These are phyloP conservation scores for Tinamus guttatus DNA, from an alignment of 2,113 vertebrate species.

Conservation along the genomic window DNA sequence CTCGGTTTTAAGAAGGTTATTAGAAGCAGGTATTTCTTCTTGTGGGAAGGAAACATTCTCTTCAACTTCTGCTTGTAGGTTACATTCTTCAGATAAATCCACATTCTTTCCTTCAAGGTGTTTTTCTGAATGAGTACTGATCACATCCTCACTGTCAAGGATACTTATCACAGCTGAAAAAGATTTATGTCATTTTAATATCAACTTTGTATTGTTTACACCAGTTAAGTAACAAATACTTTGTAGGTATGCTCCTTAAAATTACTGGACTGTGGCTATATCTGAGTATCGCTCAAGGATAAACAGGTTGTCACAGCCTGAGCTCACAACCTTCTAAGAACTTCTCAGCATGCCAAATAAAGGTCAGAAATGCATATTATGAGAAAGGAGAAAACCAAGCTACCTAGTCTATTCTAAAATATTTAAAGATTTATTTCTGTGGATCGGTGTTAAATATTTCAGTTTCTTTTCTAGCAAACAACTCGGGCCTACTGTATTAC, in stretches of 20 bases:
- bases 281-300: not conserved
- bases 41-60: slow-evolving; percentile 46
- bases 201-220: not conserved
- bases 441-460: not conserved
- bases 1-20: slow-evolving; percentile 44
- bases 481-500: not conserved
- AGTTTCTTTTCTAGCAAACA: not conserved
- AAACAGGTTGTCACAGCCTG: not conserved
- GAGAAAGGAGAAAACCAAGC: too few relatives aligned
- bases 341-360: not conserved
- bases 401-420: not conserved
- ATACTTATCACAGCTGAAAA: slow-evolving; percentile 82
- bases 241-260: not conserved
- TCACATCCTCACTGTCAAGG: slow-evolving; percentile 79
- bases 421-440: not conserved
- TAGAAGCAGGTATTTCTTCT: slow-evolving; percentile 59
- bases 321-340: not conserved
- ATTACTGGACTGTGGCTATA: not conserved
- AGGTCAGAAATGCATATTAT: not conserved
- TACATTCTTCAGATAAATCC: slow-evolving; percentile 65
- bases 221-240: not conserved
- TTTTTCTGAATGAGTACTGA: slow-evolving; percentile 73
- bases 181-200: not conserved
- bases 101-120: slow-evolving; percentile 50
- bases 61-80: slow-evolving; percentile 80